Base-by-base conservation (phyloP, 2,888 invertebrate genomes). In the Nemotelus nigrinus region DNA sequence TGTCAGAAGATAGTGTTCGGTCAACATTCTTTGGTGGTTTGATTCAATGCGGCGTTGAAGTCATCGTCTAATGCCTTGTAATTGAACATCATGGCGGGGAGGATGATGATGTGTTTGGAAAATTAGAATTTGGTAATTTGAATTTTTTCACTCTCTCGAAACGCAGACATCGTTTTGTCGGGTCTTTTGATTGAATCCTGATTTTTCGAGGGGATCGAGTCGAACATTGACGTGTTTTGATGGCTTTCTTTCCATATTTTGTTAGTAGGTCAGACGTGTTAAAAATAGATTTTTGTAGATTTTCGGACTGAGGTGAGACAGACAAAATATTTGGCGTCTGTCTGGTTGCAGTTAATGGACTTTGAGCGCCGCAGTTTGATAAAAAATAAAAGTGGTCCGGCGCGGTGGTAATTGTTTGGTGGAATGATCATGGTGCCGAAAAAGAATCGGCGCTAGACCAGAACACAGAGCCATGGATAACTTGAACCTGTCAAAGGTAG, bases 1-100 rank as follows among this genome's bases (percentile, higher is more conserved):
- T 74, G 74, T 74, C 74, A 74, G 63, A 74, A 74, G 63, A 25
- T 25, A 74, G 74, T 60, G 74, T 74, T 74, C 74, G 43, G 74
- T 50, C 74, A 74, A 74, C 74, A 74, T 50, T 63, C 74, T 2
- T 8, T 47, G 53, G 4, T n/a, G 70, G 6, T 7, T 8, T 50
- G 50, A 8, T 5, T 63, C 39, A 47, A 10, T 50, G 25, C 25
- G 39, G n/a, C 10, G n/a, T 3, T 48, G 48, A 3, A 65, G 65
- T n/a, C 50, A 50, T 48, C n/a, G 25, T 25, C 6, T n/a, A 39
- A 50, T 48, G 63, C 63, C 63, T 43, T 25, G 41, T 50, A 58
- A 25, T 8, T 58, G 58, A 41, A 43, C 7, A 60, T 41, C 7
- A 60, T 41, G 39, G 25, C 3, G 25, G 60, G 25, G 7, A 60